Base-by-base conservation (phyloP, 1,140 invertebrate species). In the Chrysomallon squamiferum region DNA sequence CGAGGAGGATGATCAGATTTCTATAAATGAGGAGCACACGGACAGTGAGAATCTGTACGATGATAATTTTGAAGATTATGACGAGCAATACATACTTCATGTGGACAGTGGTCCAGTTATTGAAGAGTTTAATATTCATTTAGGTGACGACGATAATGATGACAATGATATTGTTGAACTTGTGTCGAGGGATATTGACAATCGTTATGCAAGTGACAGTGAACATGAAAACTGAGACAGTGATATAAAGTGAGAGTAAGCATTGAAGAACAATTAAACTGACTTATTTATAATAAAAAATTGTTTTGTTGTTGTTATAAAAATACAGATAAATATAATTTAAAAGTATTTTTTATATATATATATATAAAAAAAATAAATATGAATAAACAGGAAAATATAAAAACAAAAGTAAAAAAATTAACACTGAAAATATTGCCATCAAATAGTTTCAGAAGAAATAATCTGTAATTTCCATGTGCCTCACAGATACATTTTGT, bases 41-140 rank as follows among this genome's bases (percentile, higher is more conserved):
- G 79, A 81, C 67, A 77, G 76, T 69, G 80, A 82, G 66, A 75
- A 81, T 69, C 75, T 81, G 56, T 80, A 80, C 60, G 80, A 82
- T 63, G 80, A 82, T 64, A 77, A 79, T 69, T 82, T 78, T 58
- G 79, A 81, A 49, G 76, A 78, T 30, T 81, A 82, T 59, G 77
- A 78, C 50, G 80, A 82, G 66, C 77, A 82, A 25, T 82, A 82
- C 64, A 74, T 76, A 41, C 54, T 80, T 27, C 72, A 76, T 66
- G 56, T 73, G 11, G 72, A 76, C 49, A 71, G 63, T 52, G 73
- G 68, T 22, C 74, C 74, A 57, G 65, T 72, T 20, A 75, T 77
- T 11, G 77, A 82, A 56, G 77, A 78, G 18, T 71, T 77, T 22
- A 80, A 76, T 72, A 58, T 75, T 18, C 69, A 78, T 62, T 41